Percentiles rank a stretch among this genome's conserved stretches.
Evolutionary conservation across 2,113 vertebrate species (phyloP).

Genomic region (Eira barbara): DNA sequence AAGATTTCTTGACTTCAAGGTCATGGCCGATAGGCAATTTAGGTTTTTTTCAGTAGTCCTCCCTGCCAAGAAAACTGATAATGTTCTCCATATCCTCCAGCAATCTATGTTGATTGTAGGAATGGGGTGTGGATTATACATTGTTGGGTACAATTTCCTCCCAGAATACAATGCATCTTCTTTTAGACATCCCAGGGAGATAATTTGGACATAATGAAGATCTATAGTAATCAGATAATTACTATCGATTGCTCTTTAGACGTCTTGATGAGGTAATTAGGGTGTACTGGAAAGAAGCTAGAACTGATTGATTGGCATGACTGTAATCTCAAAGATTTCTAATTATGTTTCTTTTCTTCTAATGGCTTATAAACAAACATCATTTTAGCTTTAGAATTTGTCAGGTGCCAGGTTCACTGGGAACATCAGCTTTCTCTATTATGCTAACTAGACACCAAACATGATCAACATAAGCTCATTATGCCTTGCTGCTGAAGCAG

Average conservation of each 20-base stretch:
- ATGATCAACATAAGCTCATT: constrained; percentile 59
- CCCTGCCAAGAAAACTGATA: constrained; percentile 23
- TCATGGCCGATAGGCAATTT: constrained; percentile 8
- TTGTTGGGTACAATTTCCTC: constrained; percentile 68
- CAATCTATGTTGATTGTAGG: constrained; percentile 24
- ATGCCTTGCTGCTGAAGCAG: constrained; percentile 52
- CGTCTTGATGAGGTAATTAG: constrained; percentile 84
- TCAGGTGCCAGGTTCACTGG: constrained; percentile 70
- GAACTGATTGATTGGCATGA: constrained; percentile 81
- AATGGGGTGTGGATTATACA: constrained; percentile 52
- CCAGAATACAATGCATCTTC: constrained; percentile 59
- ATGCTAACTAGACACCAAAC: constrained; percentile 59
- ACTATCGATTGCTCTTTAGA: constrained; percentile 84
- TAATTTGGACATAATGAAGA: constrained; percentile 84
- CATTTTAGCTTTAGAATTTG: constrained; percentile 75
- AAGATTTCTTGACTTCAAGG: constrained; percentile 48
- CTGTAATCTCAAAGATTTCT: constrained; percentile 79
- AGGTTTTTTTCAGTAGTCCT: neutral
- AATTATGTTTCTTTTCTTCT: constrained; percentile 81
- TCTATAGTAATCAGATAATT: constrained; percentile 87
- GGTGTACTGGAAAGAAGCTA: constrained; percentile 77
- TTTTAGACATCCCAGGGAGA: constrained; percentile 76
- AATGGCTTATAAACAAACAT: constrained; percentile 79
- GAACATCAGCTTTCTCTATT: constrained; percentile 63
- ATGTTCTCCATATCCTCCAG: neutral